A percentile compares a stretch with the other conserved stretches of the same genome.
Conservation (phyloP, 2,113 vertebrate genomes). For the Ploceus nigricollis region DNA sequence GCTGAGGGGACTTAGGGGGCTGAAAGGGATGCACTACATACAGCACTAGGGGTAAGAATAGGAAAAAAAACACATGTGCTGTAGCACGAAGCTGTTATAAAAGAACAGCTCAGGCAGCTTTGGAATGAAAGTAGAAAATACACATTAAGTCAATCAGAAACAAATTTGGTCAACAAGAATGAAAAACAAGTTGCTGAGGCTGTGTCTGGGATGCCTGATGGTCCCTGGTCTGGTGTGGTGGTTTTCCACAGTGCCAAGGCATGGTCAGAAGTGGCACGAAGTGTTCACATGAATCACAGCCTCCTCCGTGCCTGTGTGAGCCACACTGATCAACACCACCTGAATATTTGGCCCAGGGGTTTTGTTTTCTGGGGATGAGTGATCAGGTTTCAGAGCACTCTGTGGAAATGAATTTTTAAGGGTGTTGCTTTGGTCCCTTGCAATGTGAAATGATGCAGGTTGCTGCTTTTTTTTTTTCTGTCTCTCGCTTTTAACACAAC, state of each 20-base stretch:
- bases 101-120: neutral
- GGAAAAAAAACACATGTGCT: neutral
- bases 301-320: neutral
- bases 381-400: neutral
- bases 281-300: neutral
- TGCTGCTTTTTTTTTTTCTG: neutral
- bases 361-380: neutral
- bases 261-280: rapidly evolving
- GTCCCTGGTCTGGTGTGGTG: neutral
- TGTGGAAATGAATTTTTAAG: neutral
- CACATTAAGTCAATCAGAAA: neutral
- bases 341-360: neutral
- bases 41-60: rapidly evolving
- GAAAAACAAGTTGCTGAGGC: neutral
- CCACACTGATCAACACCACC: neutral
- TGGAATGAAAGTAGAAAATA: neutral
- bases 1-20: neutral
- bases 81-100: neutral
- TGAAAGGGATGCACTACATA: too few species aligned
- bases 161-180: neutral
- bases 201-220: rapidly evolving
- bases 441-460: neutral
- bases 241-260: neutral
- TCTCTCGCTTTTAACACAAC: neutral
- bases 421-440: neutral